Evolutionary conservation across 1,140 invertebrate genomes (phyloP).

Genomic region (Notospermus geniculatus): DNA sequence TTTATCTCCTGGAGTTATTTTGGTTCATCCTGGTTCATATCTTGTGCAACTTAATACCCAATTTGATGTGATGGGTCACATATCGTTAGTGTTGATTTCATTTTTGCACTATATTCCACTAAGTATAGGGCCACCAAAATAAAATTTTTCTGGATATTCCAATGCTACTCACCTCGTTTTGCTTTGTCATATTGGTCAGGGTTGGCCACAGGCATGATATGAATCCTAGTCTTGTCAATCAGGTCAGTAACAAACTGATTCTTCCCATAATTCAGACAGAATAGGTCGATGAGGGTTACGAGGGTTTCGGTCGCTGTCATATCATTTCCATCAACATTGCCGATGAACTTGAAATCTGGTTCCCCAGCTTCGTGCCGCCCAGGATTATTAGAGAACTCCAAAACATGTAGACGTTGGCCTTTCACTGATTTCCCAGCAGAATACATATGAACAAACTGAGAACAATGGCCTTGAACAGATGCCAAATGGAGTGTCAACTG

Average conservation of each 20-base stretch:
- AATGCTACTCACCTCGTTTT: slow-evolving; percentile 67
- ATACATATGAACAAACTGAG: slow-evolving; percentile 58
- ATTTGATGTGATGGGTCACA: too few species aligned
- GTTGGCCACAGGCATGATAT: slow-evolving; percentile 84
- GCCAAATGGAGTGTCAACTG: too few species aligned
- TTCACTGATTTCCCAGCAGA: slow-evolving; percentile 46
- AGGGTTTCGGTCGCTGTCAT: slow-evolving; percentile 80
- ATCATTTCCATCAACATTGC: slow-evolving; percentile 91
- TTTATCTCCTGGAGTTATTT: too few species aligned
- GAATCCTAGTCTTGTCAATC: slow-evolving; percentile 76
- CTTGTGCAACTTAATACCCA: too few species aligned
- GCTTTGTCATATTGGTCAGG: slow-evolving; percentile 83
- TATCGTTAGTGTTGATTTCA: too few species aligned
- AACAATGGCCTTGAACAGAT: too few species aligned
- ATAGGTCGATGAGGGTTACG: slow-evolving; percentile 56
- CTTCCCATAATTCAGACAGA: slow-evolving; percentile 74
- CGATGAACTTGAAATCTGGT: slow-evolving; percentile 75
- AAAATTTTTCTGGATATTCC: not conserved
- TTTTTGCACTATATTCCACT: too few species aligned
- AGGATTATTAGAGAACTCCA: slow-evolving; percentile 82
- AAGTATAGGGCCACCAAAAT: not conserved
- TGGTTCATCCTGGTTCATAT: too few species aligned
- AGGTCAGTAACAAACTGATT: slow-evolving; percentile 67
- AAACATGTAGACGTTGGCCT: slow-evolving; percentile 89
- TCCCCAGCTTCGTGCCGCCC: slow-evolving; percentile 80